Evolutionary conservation across 2,888 invertebrate genomes (phyloP).

Genomic region (Neocrepidodera transversa): DNA sequence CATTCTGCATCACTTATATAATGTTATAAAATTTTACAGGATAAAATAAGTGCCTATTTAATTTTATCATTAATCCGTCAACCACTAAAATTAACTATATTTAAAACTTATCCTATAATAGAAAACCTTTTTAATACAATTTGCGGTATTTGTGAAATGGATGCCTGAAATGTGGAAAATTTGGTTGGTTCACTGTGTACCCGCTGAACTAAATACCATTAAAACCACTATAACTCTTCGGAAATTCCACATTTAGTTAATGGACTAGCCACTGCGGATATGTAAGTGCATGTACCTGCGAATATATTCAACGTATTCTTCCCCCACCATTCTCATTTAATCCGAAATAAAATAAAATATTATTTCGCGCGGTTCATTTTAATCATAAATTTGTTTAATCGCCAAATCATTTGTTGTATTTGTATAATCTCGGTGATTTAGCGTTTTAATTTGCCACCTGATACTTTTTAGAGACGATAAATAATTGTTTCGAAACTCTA

Average conservation of each 20-base stretch:
- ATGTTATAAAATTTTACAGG: no score
- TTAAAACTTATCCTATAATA: no score
- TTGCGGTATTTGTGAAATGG: no score
- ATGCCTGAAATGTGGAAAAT: no score
- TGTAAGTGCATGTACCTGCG: conserved; percentile 17
- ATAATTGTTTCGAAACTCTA: conserved; percentile 24
- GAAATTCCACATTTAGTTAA: conserved; percentile 26
- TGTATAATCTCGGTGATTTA: conserved; percentile 42
- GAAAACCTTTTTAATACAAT: no score
- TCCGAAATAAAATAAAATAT: conserved; percentile 36
- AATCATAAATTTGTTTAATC: conserved; percentile 38
- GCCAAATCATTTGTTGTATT: conserved; percentile 37
- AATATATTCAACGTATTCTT: conserved; percentile 17
- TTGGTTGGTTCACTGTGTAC: not conserved
- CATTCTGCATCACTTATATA: no score
- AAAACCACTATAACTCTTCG: conserved; percentile 20
- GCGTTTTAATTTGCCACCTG: conserved; percentile 43
- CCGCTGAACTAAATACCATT: conserved; percentile 11
- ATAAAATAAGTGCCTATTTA: no score
- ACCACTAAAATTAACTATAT: no score
- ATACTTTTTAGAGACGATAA: conserved; percentile 28
- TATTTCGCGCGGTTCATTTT: conserved; percentile 28
- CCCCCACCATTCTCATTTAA: conserved; percentile 2
- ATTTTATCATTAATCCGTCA: no score
- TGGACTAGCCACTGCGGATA: conserved; percentile 22